A percentile compares a stretch with the other conserved stretches of the same genome.
Evolutionary conservation across 1,140 invertebrate genomes (phyloP).

Genomic region (Hormaphis cornu): DNA sequence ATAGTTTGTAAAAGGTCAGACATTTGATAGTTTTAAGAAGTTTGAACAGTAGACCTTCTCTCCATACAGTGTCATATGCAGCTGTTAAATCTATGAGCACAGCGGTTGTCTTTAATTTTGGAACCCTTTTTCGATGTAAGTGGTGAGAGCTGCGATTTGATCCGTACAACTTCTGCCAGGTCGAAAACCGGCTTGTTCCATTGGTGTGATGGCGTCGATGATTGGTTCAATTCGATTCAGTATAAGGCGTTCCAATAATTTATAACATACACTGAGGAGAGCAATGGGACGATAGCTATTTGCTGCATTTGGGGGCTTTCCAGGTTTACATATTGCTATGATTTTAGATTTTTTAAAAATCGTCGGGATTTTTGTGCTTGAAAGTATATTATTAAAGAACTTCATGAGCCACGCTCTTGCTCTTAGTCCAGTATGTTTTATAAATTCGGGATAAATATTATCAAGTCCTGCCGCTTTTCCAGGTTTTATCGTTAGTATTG

Average conservation of each 20-base stretch:
- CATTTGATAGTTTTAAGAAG: conserved; percentile 8
- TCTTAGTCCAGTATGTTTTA: conserved; percentile 16
- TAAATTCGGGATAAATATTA: conserved; percentile 20
- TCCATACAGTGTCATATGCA: conserved; percentile 34
- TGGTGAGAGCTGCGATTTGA: conserved; percentile 32
- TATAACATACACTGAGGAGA: conserved; percentile 26
- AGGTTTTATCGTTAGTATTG: conserved; percentile 14
- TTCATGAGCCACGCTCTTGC: conserved; percentile 10
- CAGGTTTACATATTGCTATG: conserved; percentile 31
- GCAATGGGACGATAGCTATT: conserved; percentile 29
- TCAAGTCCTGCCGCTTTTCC: conserved; percentile 29
- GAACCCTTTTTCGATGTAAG: conserved; percentile 34
- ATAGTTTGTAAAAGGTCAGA: background rate
- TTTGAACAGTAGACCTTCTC: conserved; percentile 15
- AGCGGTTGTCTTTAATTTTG: conserved; percentile 17
- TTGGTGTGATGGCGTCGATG: conserved; percentile 13
- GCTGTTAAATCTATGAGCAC: conserved; percentile 28
- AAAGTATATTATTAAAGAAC: conserved; percentile 17
- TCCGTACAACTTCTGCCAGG: conserved; percentile 20
- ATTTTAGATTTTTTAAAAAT: conserved; percentile 30
- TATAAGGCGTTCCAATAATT: conserved; percentile 27
- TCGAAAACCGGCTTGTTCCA: conserved; percentile 29
- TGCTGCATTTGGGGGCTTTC: conserved; percentile 31
- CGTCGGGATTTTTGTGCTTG: conserved; percentile 10
- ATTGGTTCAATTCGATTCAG: conserved; percentile 29